phyloP scores from a whole-genome alignment of 1,140 invertebrate species.

The Drosophila neocordata region DNA sequence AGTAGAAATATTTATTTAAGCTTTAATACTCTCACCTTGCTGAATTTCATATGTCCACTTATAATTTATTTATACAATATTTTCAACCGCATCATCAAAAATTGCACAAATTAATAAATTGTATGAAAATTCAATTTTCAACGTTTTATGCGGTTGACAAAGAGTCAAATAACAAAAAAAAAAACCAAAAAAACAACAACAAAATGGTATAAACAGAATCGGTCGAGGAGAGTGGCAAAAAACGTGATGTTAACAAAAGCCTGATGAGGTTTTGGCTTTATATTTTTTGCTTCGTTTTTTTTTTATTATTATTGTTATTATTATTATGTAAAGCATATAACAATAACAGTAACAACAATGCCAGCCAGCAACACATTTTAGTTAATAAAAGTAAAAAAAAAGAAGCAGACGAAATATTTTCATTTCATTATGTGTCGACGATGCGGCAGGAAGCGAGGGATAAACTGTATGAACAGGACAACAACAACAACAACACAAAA shows the following conservation, averaged over 20 bases:
- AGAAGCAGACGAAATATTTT: constrained; percentile 41
- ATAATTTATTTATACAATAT: constrained; percentile 2
- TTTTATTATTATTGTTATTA: constrained; percentile 36
- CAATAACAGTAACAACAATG: constrained; percentile 20
- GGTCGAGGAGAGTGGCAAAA: neutral
- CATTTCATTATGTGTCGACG: constrained; percentile 48
- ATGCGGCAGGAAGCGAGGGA: constrained; percentile 5
- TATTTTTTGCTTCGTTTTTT: neutral
- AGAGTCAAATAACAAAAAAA: neutral
- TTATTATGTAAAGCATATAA: constrained; percentile 52
- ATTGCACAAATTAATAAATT: constrained; percentile 59
- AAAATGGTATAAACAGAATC: constrained; percentile 40
- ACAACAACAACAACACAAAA: constrained; percentile 1
- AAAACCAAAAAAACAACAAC: neutral
- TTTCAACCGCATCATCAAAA: constrained; percentile 59
- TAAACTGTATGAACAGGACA: constrained; percentile 13
- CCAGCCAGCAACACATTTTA: constrained; percentile 35
- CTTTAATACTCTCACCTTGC: constrained; percentile 1
- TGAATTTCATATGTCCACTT: neutral
- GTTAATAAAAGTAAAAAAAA: constrained; percentile 43
- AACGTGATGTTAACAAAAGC: constrained; percentile 36
- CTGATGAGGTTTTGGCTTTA: constrained; percentile 15
- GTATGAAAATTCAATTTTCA: constrained; percentile 63
- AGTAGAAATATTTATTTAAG: neutral
- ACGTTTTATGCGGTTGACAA: constrained; percentile 11